Evolutionary conservation across 1,140 invertebrate species (phyloP).

Genomic region (Aricia agestis): DNA sequence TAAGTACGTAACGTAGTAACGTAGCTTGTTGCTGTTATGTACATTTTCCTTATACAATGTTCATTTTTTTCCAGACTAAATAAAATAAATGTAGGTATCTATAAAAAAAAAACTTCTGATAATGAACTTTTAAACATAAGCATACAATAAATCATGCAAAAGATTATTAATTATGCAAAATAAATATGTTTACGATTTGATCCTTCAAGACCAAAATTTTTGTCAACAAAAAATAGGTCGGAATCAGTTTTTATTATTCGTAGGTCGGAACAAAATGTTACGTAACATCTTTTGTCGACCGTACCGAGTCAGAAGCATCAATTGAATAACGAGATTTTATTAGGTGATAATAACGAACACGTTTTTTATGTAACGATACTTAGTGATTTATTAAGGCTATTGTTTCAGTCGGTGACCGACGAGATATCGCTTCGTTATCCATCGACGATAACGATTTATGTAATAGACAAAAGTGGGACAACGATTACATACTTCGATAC

Average conservation of each 20-base stretch:
- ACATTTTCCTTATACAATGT: neutral
- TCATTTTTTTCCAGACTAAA: too few species aligned
- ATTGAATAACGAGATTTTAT: slow-evolving; percentile 21
- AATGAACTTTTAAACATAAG: too few species aligned
- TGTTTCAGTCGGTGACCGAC: slow-evolving; percentile 20
- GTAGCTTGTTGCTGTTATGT: too few species aligned
- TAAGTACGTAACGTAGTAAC: too few species aligned
- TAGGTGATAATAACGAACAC: slow-evolving; percentile 24
- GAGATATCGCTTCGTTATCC: slow-evolving; percentile 17
- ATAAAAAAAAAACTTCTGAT: too few species aligned
- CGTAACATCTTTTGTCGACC: neutral
- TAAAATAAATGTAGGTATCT: too few species aligned
- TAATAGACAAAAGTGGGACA: slow-evolving; percentile 31
- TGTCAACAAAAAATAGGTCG: neutral
- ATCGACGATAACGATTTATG: slow-evolving; percentile 19
- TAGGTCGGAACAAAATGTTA: neutral
- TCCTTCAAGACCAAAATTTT: too few species aligned
- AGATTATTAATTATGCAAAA: too few species aligned
- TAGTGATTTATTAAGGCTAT: slow-evolving; percentile 21
- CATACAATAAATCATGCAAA: too few species aligned
- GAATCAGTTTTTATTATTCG: too few species aligned
- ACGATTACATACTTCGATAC: slow-evolving; percentile 3
- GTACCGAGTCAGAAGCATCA: slow-evolving; percentile 19
- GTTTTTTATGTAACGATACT: slow-evolving; percentile 24
- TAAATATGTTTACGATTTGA: too few species aligned